Evolutionary conservation across 2,888 invertebrate species (phyloP), one percentile per base, ranked within the genome.

Genomic region (Congeria kusceri): DNA sequence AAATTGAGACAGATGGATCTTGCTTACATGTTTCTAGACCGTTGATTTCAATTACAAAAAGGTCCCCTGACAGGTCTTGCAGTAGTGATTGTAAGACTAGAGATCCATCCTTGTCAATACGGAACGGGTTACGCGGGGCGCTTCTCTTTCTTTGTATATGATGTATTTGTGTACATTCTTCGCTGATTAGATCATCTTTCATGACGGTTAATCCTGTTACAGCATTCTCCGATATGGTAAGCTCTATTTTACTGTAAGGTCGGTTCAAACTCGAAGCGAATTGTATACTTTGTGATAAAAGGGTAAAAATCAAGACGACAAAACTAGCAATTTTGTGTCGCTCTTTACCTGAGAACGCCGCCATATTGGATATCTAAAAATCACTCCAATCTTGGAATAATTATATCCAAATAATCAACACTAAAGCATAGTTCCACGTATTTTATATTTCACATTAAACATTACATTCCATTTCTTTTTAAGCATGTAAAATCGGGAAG

Each of bases 321-420:
- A 25, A 18, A 27, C 29, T n/a, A 5, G 67, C 25, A 58, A 56
- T 44, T 64, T 58, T 65, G 28, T 53, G 49, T 57, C 62, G 64
- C 18, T 64, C 62, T 75, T 59, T 62, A 65, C 73, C 74, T 39
- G 64, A 53, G 67, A 77, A 74, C 23, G 73, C 47, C 79, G 83
- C 83, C 83, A 83, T 83, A 74, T 83, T 83, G 83, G 71, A 83
- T 76, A 5, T 78, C 79, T 78, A 68, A 72, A 73, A 76, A 68
- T 73, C 79, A 53, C 71, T 39, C 65, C 76, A 72, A 76, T 58
- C 64, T 64, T 47, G 23, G 39, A 28, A 46, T n/a, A 53, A 39
- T 62, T 9, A 28, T 63, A 62, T 56, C 23, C 46, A 11, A 7
- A 13, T 39, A 13, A 39, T 39, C 39, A 15, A 39, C 39, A 39